phyloP scores from a whole-genome alignment of 2,888 invertebrate genomes.

The Hypomecis atomaria region DNA sequence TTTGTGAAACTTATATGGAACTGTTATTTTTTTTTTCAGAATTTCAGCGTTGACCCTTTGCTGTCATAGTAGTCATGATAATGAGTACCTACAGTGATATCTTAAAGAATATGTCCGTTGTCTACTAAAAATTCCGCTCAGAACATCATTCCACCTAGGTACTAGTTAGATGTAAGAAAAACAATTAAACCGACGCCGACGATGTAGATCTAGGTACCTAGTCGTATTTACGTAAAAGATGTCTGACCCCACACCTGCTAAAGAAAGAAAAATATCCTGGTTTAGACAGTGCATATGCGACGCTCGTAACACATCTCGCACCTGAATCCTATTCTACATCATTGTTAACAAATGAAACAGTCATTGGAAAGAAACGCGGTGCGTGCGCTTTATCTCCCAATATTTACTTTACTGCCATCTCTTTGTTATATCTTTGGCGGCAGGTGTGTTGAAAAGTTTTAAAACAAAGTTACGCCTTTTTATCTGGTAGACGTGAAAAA shows the following conservation, averaged over 20 bases:
- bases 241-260: slow-evolving; percentile 46
- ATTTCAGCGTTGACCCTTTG: no score
- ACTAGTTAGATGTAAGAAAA: no score
- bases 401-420: slow-evolving; percentile 65
- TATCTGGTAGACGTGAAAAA: slow-evolving; percentile 65
- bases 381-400: slow-evolving; percentile 60
- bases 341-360: slow-evolving; percentile 65
- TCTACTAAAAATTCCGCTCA: no score
- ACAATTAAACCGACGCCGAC: no score
- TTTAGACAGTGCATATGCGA: slow-evolving; percentile 41
- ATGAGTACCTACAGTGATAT: no score
- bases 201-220: background rate
- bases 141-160: no score
- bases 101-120: no score
- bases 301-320: slow-evolving; percentile 61
- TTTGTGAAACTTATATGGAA: no score
- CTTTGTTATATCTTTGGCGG: slow-evolving; percentile 62
- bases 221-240: slow-evolving; percentile 11
- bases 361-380: slow-evolving; percentile 64
- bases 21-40: no score
- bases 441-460: slow-evolving; percentile 65
- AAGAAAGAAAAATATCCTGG: slow-evolving; percentile 33
- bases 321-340: slow-evolving; percentile 59
- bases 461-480: slow-evolving; percentile 56
- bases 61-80: no score